These are phyloP conservation scores for Chelonia mydas DNA, from an alignment of 2,797 vertebrate genomes.

Conservation along the genomic window DNA sequence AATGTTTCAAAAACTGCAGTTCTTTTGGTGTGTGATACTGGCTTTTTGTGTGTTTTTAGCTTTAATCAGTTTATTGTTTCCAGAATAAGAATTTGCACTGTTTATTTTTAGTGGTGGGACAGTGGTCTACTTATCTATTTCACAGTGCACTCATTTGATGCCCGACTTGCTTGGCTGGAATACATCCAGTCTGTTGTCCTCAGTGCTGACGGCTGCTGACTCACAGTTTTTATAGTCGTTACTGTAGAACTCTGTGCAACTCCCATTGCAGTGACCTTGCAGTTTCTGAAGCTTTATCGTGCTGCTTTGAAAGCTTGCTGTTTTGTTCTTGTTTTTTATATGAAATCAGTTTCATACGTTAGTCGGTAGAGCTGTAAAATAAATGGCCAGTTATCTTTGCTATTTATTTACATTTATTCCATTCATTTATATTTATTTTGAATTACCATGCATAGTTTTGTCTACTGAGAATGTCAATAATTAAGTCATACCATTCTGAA, in stretches of 20 bases:
- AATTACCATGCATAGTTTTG: background rate
- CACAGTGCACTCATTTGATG: fast-evolving
- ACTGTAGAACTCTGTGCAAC: fast-evolving
- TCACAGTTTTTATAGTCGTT: background rate
- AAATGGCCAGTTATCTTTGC: background rate
- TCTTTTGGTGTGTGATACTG: background rate
- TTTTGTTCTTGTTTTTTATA: background rate
- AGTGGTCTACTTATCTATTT: background rate
- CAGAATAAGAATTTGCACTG: background rate
- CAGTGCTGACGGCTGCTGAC: background rate
- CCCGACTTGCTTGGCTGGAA: background rate
- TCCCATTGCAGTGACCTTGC: background rate
- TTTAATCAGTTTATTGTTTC: background rate
- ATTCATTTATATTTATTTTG: background rate
- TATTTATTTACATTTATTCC: background rate
- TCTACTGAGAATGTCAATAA: background rate
- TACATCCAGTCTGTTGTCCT: background rate
- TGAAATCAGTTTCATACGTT: fast-evolving
- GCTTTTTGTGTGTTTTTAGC: fast-evolving
- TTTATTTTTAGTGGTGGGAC: background rate
- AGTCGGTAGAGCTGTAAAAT: background rate
- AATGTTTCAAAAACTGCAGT: fast-evolving
- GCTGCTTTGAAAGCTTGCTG: background rate
- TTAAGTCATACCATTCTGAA: background rate
- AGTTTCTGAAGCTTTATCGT: fast-evolving